Evolutionary conservation across 1,140 invertebrate species (phyloP), one percentile per base, ranked within the genome.

Genomic region (Hycleus phaleratus): DNA sequence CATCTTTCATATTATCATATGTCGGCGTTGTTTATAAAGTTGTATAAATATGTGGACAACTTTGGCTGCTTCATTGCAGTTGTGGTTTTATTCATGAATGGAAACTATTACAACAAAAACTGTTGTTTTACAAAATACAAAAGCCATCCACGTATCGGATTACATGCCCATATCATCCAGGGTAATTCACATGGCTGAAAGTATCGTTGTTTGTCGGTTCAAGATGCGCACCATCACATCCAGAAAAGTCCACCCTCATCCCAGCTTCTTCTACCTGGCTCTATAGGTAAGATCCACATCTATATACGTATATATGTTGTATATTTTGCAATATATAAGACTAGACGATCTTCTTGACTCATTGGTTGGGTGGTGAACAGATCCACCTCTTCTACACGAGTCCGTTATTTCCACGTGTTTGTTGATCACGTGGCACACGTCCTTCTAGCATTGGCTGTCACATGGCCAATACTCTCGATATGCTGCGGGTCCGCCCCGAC

Each of bases 301-400:
- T 32, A 32, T 32, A 7, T 32, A 32, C 32, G 32, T 32, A 32
- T 32, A 32, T 2, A 18, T 18, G 18, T 32, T 32, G 7, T 32
- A 7, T 32, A 32, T 32, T 18, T 7, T 32, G 32, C 7, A 32
- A 5, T 32, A 32, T 7, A 32, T 32, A 32, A 32, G 32, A 32
- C 7, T 32, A 7, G 32, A 32, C 4, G 4, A 32, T 32, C 32
- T 32, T 32, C 32, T 32, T 32, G 48, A 56, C 55, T 56, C 52
- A 56, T 56, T 56, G 55, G 55, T 56, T 38, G 55, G 48, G 55
- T 49, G 51, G 42, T 26, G 24, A 38, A 38, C 77, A 60, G 63
- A 63, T 11, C 74, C 66, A 64, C 71, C 62, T 12, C 77, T 18
- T 18, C 73, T 18, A 74, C 52, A 58, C 3, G 69, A 67, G 46